Evolutionary conservation across 2,113 vertebrate genomes (phyloP).

Genomic region (Protomyctophum bolini): DNA sequence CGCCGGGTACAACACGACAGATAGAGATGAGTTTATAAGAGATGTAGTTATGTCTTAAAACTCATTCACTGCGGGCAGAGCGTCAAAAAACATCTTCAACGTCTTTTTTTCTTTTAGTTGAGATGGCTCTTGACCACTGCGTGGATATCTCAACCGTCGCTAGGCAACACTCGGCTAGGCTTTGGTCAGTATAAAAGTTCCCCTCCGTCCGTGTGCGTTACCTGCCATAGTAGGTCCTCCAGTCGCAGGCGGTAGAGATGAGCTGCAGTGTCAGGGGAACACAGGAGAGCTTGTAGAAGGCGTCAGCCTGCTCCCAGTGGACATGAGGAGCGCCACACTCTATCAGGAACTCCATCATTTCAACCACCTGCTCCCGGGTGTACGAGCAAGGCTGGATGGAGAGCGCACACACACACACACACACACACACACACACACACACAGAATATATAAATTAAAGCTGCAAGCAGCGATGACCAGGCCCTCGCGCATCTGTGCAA

Average conservation of each 20-base stretch:
- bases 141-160: no score
- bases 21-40: neutral
- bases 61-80: no score
- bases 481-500: no score
- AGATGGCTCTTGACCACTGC: no score
- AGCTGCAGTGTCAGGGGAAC: slow-evolving; percentile 94
- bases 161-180: no score
- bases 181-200: no score
- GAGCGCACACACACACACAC: neutral
- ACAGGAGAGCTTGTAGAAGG: slow-evolving; percentile 92
- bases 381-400: slow-evolving; percentile 85
- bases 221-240: slow-evolving; percentile 96
- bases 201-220: slow-evolving; percentile 46
- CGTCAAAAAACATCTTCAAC: no score
- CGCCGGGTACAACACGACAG: neutral
- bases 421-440: neutral
- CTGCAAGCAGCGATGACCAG: no score
- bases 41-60: no score
- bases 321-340: slow-evolving; percentile 89
- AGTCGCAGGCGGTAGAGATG: slow-evolving; percentile 94
- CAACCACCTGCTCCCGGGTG: slow-evolving; percentile 91
- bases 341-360: slow-evolving; percentile 98
- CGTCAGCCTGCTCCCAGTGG: slow-evolving; percentile 93
- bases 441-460: neutral
- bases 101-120: no score